phyloP scores from a whole-genome alignment of 1,140 invertebrate species.

The Vollenhovia emeryi region DNA sequence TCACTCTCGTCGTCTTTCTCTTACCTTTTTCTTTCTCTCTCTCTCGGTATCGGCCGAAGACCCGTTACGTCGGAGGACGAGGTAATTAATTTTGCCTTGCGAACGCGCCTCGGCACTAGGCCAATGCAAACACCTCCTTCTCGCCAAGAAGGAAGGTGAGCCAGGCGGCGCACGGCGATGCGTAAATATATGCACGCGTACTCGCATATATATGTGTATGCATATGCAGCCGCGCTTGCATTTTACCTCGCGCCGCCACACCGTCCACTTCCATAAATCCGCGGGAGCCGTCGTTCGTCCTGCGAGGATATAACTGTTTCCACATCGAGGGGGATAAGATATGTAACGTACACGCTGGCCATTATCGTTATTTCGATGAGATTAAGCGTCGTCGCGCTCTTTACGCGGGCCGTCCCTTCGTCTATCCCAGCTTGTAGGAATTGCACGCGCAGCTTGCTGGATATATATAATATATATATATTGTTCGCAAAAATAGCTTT shows the following conservation, averaged over 20 bases:
- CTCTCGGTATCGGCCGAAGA: conserved; percentile 76
- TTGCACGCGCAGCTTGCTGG: neutral
- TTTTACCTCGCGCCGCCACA: conserved; percentile 24
- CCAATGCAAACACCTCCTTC: conserved; percentile 84
- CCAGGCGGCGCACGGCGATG: neutral
- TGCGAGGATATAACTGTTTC: conserved; percentile 37
- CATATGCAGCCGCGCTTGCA: conserved; percentile 53
- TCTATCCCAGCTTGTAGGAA: neutral
- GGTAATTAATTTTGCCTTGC: conserved; percentile 84
- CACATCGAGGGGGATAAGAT: conserved; percentile 29
- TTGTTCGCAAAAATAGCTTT: neutral
- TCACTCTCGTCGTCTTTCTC: conserved; percentile 29
- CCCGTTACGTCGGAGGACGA: conserved; percentile 83
- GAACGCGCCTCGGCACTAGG: conserved; percentile 81
- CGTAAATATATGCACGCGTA: conserved; percentile 49
- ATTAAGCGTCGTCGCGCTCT: conserved; percentile 24
- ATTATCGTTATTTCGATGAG: conserved; percentile 51
- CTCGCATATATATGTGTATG: conserved; percentile 10
- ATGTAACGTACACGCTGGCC: conserved; percentile 7
- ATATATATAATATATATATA: neutral
- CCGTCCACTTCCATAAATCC: conserved; percentile 30
- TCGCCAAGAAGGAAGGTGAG: conserved; percentile 55
- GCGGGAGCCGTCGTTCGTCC: conserved; percentile 32
- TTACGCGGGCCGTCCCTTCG: neutral
- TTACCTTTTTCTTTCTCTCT: conserved; percentile 17